phyloP scores from a whole-genome alignment of 2,797 vertebrate genomes.

The Knipowitschia caucasica region DNA sequence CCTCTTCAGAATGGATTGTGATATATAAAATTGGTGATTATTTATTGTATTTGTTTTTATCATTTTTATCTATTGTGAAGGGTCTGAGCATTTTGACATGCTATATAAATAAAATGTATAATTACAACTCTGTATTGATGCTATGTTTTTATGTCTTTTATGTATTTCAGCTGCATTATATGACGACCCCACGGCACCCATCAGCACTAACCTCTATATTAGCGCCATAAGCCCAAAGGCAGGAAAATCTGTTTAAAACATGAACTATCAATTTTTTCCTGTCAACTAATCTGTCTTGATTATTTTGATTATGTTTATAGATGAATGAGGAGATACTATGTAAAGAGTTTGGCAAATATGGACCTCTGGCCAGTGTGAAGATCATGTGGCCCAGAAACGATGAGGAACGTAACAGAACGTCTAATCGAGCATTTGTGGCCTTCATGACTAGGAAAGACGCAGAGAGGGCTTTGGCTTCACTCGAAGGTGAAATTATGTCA shows the following conservation, averaged over 20 bases:
- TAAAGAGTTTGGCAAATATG: constrained; percentile 83
- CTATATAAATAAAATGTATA: too few relatives aligned
- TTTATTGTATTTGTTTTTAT: too few relatives aligned
- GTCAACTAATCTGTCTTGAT: background rate
- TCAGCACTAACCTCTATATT: constrained; percentile 82
- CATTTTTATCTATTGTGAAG: too few relatives aligned
- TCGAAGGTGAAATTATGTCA: constrained; percentile 68
- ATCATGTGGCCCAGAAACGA: constrained; percentile 86
- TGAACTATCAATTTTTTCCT: background rate
- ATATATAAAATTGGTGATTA: too few relatives aligned
- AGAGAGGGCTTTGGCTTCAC: constrained; percentile 76
- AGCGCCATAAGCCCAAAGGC: constrained; percentile 83
- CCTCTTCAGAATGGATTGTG: too few relatives aligned
- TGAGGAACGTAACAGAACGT: constrained; percentile 77
- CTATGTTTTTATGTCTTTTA: background rate
- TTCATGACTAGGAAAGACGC: constrained; percentile 84
- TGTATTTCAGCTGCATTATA: constrained; percentile 68
- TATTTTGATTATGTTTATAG: constrained; percentile 36
- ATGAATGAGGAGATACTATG: constrained; percentile 85
- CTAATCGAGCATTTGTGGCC: constrained; percentile 82
- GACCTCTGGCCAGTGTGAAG: constrained; percentile 82
- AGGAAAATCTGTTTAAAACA: background rate
- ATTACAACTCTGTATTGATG: background rate
- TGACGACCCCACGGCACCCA: constrained; percentile 76
- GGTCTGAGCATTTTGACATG: too few relatives aligned